Conservation (phyloP, 1,140 invertebrate species). For the Macrocentrus cingulum region DNA sequence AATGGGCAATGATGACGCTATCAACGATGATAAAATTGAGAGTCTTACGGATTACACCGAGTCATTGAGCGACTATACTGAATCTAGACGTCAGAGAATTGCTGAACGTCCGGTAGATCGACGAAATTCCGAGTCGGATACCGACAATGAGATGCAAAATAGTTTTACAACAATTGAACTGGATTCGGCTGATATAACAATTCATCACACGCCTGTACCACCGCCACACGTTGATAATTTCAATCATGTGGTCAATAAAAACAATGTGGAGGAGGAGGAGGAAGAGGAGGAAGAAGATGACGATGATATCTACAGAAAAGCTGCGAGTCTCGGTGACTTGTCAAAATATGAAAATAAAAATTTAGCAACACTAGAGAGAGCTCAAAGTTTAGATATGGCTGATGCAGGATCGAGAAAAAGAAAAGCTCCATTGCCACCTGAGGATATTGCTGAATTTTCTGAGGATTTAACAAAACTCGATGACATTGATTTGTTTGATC, state of each 20-base stretch:
- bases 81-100: conserved; percentile 29
- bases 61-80: conserved; percentile 33
- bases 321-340: conserved; percentile 78
- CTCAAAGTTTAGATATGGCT: conserved; percentile 79
- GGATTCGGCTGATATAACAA: conserved; percentile 73
- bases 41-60: conserved; percentile 45
- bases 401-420: conserved; percentile 71
- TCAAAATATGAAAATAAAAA: conserved; percentile 71
- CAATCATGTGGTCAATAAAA: too few relatives aligned
- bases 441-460: conserved; percentile 64
- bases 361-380: conserved; percentile 71
- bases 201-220: conserved; percentile 69
- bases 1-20: conserved; percentile 16
- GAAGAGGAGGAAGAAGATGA: conserved; percentile 55
- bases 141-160: conserved; percentile 55
- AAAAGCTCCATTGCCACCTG: conserved; percentile 63
- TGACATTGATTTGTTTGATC: conserved; percentile 67
- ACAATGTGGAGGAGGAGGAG: too few relatives aligned
- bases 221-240: conserved; percentile 54
- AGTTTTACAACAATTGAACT: conserved; percentile 67
- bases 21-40: conserved; percentile 38
- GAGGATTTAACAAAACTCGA: conserved; percentile 65
- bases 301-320: conserved; percentile 72
- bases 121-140: conserved; percentile 60
- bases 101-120: conserved; percentile 32